phyloP scores from a whole-genome alignment of 2,797 vertebrate species.

The Rhadinocentrus ornatus region DNA sequence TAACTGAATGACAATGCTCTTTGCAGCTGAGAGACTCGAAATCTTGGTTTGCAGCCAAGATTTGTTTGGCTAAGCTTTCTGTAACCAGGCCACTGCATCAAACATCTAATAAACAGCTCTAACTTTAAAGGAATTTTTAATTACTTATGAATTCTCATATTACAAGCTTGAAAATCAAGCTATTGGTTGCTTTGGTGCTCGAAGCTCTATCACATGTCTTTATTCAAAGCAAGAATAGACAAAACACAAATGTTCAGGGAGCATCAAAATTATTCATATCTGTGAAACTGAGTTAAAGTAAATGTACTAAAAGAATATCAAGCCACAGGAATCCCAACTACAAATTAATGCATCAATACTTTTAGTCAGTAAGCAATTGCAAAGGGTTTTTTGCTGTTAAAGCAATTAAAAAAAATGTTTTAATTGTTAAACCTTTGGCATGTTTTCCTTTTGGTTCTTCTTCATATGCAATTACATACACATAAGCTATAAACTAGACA shows the following conservation, averaged over 20 bases:
- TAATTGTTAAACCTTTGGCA: too few species aligned
- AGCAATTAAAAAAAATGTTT: too few species aligned
- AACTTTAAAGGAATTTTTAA: neutral
- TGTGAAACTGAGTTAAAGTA: neutral
- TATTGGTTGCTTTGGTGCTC: neutral
- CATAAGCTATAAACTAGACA: neutral
- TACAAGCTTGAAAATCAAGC: neutral
- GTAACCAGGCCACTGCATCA: neutral
- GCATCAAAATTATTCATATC: neutral
- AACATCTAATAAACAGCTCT: neutral
- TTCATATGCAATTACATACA: neutral
- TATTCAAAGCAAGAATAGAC: too few species aligned
- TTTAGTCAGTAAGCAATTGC: too few species aligned
- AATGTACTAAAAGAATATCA: neutral
- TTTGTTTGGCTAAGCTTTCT: neutral
- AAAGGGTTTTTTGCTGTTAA: too few species aligned
- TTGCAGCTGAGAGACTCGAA: too few species aligned
- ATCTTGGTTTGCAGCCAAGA: neutral
- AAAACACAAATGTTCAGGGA: too few species aligned
- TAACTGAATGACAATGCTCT: neutral
- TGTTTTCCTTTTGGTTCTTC: neutral
- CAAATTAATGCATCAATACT: too few species aligned
- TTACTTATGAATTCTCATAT: neutral
- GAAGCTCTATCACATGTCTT: too few species aligned
- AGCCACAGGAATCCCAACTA: too few species aligned